phyloP scores from a whole-genome alignment of 2,888 invertebrate genomes.

The Byasa hedistus region DNA sequence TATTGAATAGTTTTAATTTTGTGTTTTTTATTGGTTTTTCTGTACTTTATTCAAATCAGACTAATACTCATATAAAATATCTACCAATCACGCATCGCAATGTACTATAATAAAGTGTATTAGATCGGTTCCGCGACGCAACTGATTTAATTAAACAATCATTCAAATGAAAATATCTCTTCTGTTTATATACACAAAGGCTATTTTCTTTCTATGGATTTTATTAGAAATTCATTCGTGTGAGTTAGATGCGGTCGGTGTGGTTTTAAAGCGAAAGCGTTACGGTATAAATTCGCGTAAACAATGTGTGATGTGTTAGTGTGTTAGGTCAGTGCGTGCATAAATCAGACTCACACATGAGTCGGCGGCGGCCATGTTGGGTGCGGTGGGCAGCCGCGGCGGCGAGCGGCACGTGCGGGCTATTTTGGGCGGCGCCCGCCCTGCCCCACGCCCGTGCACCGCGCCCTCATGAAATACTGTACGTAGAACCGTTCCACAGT shows the following conservation, averaged over 20 bases:
- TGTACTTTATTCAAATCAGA: constrained; percentile 18
- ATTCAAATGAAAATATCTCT: constrained; percentile 2
- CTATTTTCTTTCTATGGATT: constrained; percentile 11
- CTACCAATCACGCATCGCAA: constrained; percentile 25
- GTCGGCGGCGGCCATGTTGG: constrained; percentile 68
- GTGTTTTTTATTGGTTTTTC: neutral
- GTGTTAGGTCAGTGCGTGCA: constrained; percentile 41
- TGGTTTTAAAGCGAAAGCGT: constrained; percentile 7
- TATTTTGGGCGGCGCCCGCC: constrained; percentile 74
- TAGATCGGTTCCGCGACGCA: constrained; percentile 19
- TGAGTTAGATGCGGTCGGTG: constrained; percentile 13
- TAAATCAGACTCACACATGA: constrained; percentile 56
- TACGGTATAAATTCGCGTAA: constrained; percentile 34
- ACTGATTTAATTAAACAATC: constrained; percentile 7
- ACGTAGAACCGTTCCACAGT: constrained; percentile 31
- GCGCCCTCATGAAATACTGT: constrained; percentile 14
- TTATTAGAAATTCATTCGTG: constrained; percentile 11
- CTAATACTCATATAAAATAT: constrained; percentile 24
- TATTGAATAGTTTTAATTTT: neutral
- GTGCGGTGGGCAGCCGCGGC: constrained; percentile 73
- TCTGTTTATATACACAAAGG: constrained; percentile 4
- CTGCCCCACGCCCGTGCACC: constrained; percentile 41
- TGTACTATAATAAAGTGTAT: constrained; percentile 12
- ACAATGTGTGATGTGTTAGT: neutral
- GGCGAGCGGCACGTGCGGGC: constrained; percentile 75